Percentiles rank a stretch among this genome's conserved stretches.
Conservation (phyloP, 2,797 vertebrate species). For the Kryptopterus vitreolus region DNA sequence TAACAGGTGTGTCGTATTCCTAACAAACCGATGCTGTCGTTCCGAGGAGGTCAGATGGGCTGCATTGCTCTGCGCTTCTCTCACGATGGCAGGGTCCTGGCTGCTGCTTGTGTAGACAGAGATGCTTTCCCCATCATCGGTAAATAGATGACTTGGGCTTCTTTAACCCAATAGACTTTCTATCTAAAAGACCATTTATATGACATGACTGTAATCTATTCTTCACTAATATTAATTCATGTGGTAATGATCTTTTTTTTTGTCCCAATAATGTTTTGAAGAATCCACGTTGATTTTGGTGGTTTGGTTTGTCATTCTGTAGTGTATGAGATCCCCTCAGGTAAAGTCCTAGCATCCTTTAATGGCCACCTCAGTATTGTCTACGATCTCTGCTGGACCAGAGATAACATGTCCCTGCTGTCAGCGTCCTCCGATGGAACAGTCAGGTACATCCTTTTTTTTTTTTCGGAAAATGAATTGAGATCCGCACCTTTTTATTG, state of each 20-base stretch:
- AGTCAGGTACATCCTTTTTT: constrained; percentile 77
- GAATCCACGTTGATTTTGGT: neutral
- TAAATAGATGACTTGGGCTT: constrained; percentile 65
- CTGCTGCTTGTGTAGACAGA: constrained; percentile 89
- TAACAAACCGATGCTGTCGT: constrained; percentile 84
- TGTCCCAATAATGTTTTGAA: neutral
- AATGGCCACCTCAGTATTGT: constrained; percentile 93
- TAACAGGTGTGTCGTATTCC: constrained; percentile 89
- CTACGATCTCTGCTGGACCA: constrained; percentile 96
- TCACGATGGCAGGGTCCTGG: constrained; percentile 82
- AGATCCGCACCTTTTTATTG: neutral
- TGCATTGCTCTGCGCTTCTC: constrained; percentile 91
- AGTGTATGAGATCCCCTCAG: constrained; percentile 98
- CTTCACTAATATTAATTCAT: neutral
- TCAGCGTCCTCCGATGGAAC: constrained; percentile 95
- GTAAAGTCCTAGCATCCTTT: constrained; percentile 84
- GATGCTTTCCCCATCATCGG: constrained; percentile 89
- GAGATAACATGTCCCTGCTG: constrained; percentile 82
- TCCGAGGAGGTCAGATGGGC: constrained; percentile 88
- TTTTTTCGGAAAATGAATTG: neutral
- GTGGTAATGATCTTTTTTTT: neutral
- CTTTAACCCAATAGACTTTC: neutral
- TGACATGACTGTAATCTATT: neutral
- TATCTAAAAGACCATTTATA: neutral
- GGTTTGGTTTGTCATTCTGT: constrained; percentile 48